A percentile compares a stretch with the other conserved stretches of the same genome.
These are phyloP conservation scores for Luperina nickerlii DNA, from an alignment of 2,888 invertebrate genomes.

Conservation along the genomic window DNA sequence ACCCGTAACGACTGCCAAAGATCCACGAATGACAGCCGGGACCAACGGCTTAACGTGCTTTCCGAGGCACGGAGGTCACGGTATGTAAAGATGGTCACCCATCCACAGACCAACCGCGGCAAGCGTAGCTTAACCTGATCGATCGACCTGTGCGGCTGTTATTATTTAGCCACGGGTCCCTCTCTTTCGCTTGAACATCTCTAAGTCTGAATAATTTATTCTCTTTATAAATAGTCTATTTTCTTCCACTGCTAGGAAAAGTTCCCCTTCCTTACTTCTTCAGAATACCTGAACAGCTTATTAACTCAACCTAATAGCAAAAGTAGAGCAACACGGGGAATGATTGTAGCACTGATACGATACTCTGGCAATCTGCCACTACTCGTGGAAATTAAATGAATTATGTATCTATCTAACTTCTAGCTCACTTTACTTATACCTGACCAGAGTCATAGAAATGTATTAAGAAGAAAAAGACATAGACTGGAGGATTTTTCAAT, in stretches of 20 bases:
- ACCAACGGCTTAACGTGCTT: too few species aligned
- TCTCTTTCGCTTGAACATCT: not conserved
- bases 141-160: too few species aligned
- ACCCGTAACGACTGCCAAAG: too few species aligned
- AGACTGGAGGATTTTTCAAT: too few species aligned
- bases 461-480: not conserved
- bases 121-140: too few species aligned
- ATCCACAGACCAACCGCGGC: too few species aligned
- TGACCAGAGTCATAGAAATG: not conserved
- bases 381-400: slow-evolving; percentile 9
- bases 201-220: not conserved
- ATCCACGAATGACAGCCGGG: too few species aligned
- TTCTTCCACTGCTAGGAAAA: not conserved
- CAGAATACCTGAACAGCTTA: not conserved
- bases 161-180: too few species aligned
- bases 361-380: slow-evolving; percentile 21
- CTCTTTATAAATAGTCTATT: not conserved
- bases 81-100: too few species aligned
- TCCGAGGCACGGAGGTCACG: too few species aligned
- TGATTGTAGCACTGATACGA: slow-evolving; percentile 19
- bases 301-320: slow-evolving; percentile 14
- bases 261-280: not conserved
- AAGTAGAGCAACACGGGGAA: slow-evolving; percentile 38
- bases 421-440: not conserved
- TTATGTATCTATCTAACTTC: not conserved